These are phyloP conservation scores for Troides helena DNA, from an alignment of 2,888 invertebrate species.

Conservation along the genomic window DNA sequence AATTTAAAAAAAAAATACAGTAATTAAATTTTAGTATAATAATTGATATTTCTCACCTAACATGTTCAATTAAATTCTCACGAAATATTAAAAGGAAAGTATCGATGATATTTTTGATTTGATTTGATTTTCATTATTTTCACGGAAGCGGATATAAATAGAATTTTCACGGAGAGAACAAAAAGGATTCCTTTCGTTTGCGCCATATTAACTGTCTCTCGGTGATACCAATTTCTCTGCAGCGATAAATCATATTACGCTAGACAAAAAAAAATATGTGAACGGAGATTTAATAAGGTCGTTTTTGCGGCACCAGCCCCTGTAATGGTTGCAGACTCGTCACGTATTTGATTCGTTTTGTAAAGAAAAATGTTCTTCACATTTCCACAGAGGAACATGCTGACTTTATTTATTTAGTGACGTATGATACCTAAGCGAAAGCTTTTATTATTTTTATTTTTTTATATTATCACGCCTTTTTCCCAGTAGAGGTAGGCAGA, in stretches of 20 bases:
- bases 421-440: background rate
- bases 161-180: background rate
- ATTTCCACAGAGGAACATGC: background rate
- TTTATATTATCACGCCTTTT: too few species aligned
- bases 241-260: constrained; percentile 19
- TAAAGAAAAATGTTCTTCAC: background rate
- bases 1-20: too few species aligned
- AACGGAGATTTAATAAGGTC: constrained; percentile 22
- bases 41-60: too few species aligned
- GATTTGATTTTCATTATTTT: too few species aligned
- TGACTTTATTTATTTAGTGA: background rate
- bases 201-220: constrained; percentile 7
- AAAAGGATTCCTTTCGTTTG: constrained; percentile 1
- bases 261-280: constrained; percentile 10
- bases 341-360: constrained; percentile 23
- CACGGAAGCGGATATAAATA: too few species aligned
- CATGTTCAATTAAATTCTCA: too few species aligned
- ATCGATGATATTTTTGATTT: too few species aligned
- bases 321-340: constrained; percentile 15
- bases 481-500: too few species aligned
- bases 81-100: too few species aligned
- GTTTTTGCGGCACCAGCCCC: constrained; percentile 12
- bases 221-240: constrained; percentile 15
- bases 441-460: background rate
- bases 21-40: too few species aligned